A percentile compares a stretch with the other conserved stretches of the same genome.
phyloP scores from a whole-genome alignment of 2,797 vertebrate genomes.

The Lacerta viridis region DNA sequence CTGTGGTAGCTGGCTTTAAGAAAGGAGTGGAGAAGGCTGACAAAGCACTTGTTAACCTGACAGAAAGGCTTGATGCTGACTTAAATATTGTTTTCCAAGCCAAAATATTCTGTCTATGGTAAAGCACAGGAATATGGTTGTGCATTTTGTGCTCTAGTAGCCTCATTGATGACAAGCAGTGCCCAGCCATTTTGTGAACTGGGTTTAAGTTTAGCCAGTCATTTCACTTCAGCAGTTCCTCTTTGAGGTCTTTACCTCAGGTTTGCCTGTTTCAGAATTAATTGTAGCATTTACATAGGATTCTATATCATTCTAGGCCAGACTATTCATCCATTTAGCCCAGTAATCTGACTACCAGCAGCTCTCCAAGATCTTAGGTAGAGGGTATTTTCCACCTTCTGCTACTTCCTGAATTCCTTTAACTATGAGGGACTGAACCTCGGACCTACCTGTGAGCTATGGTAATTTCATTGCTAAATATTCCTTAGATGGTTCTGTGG shows the following conservation, averaged over 20 bases:
- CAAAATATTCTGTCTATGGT: background rate
- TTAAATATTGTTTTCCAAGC: constrained; percentile 3
- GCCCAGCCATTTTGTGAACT: background rate
- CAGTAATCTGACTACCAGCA: too few relatives aligned
- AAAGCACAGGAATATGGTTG: background rate
- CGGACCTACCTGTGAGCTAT: background rate
- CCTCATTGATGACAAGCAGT: background rate
- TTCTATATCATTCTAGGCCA: background rate
- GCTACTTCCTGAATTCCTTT: background rate
- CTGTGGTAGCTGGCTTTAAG: background rate
- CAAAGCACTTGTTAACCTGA: background rate
- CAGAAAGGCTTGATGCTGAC: background rate
- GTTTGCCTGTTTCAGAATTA: background rate
- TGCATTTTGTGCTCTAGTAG: background rate
- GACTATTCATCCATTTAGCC: too few relatives aligned
- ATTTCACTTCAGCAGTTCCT: too few relatives aligned
- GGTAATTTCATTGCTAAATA: background rate
- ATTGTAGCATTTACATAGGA: constrained; percentile 5
- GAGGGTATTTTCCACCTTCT: background rate
- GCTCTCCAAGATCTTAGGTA: background rate
- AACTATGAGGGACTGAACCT: background rate
- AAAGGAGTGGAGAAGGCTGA: background rate
- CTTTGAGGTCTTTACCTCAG: too few relatives aligned
- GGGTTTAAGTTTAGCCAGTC: background rate
- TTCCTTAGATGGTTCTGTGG: too few relatives aligned